A percentile compares a stretch with the other conserved stretches of the same genome.
Evolutionary conservation across 2,888 invertebrate species (phyloP).

Genomic region (Lasioglossum malachurum): DNA sequence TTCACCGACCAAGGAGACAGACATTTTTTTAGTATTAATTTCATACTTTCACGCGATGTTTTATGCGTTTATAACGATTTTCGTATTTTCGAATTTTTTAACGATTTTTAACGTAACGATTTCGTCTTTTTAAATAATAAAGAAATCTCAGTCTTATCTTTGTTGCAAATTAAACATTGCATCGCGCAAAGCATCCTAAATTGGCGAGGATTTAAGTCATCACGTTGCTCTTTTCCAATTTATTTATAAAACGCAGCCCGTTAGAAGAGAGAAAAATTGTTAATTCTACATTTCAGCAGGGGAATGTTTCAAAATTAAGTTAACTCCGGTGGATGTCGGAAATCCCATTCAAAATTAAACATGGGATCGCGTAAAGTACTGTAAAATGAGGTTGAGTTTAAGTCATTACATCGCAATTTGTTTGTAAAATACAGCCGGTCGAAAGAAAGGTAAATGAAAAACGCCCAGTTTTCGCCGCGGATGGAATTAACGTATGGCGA

Average conservation of each 20-base stretch:
- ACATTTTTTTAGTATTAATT: no score
- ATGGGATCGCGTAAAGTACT: not conserved
- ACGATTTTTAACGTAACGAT: no score
- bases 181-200: not conserved
- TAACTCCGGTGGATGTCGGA: not conserved
- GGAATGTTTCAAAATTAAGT: not conserved
- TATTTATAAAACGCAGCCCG: not conserved
- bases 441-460: not conserved
- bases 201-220: not conserved
- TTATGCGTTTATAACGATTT: no score
- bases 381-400: not conserved
- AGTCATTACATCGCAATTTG: not conserved
- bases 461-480: not conserved
- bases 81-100: not conserved
- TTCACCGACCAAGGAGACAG: no score
- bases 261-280: not conserved
- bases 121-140: not conserved
- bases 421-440: not conserved
- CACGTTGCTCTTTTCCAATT: not conserved
- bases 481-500: not conserved
- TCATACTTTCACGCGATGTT: no score
- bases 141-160: no score
- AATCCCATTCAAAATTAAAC: not conserved
- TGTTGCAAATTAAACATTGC: not conserved
- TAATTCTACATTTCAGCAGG: not conserved